Percentiles rank a stretch among this genome's conserved stretches.
phyloP scores from a whole-genome alignment of 2,113 vertebrate genomes.

The Syngnathus floridae region DNA sequence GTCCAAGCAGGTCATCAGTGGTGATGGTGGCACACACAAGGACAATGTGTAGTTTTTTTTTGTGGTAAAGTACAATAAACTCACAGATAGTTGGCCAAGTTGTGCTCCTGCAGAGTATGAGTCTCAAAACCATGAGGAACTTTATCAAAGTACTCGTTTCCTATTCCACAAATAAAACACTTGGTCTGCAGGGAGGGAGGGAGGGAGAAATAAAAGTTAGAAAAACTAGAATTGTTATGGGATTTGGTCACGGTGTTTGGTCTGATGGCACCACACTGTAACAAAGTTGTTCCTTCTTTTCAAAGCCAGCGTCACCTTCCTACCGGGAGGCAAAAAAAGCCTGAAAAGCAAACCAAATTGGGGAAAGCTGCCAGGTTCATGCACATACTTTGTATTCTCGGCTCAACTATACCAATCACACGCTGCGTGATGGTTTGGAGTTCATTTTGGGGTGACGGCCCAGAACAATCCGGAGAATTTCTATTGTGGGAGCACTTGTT shows the following conservation, averaged over 20 bases:
- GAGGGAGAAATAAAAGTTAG: slow-evolving; percentile 1
- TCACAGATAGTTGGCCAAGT: slow-evolving; percentile 71
- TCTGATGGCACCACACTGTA: neutral
- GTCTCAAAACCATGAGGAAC: slow-evolving; percentile 72
- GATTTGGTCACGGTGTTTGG: slow-evolving; percentile 17
- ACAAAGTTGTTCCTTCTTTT: slow-evolving; percentile 3
- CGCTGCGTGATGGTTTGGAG: neutral
- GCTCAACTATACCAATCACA: neutral
- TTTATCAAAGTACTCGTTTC: slow-evolving; percentile 70
- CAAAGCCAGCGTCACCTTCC: neutral
- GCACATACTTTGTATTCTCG: neutral
- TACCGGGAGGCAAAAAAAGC: neutral
- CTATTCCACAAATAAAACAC: slow-evolving; percentile 73
- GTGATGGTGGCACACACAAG: slow-evolving; percentile 10
- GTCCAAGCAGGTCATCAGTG: neutral
- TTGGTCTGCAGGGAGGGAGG: slow-evolving; percentile 62
- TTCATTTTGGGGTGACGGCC: neutral
- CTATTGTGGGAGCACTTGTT: neutral
- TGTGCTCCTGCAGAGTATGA: slow-evolving; percentile 73
- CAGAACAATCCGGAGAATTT: neutral
- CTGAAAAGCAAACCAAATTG: neutral
- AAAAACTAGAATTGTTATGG: neutral
- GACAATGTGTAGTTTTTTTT: neutral
- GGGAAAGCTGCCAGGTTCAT: slow-evolving; percentile 3
- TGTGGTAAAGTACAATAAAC: slow-evolving; percentile 14